These are phyloP conservation scores for Bradypodion pumilum DNA, from an alignment of 2,797 vertebrate genomes.

Conservation along the genomic window DNA sequence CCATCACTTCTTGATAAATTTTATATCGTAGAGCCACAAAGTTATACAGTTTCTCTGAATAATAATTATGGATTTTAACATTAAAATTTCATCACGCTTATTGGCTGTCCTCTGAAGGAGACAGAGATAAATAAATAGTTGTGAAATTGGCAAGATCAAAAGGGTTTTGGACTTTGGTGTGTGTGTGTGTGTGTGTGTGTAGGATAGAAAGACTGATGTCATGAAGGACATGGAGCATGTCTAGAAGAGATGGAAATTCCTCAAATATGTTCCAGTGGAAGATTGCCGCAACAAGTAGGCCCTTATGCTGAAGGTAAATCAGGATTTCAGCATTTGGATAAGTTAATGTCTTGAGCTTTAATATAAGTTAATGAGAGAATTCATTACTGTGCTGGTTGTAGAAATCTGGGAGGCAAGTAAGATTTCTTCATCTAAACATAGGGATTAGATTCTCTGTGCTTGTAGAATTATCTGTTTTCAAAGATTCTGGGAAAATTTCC, in stretches of 20 bases:
- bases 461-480: too few species aligned
- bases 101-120: background rate
- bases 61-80: conserved; percentile 3
- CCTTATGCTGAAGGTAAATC: background rate
- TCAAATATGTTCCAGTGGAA: background rate
- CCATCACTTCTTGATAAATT: conserved; percentile 8
- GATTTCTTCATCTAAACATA: too few species aligned
- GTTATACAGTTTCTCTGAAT: conserved; percentile 15
- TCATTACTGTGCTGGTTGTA: too few species aligned
- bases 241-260: background rate
- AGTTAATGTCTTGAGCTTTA: too few species aligned
- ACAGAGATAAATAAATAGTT: background rate
- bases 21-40: background rate
- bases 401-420: too few species aligned
- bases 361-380: too few species aligned
- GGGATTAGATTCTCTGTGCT: too few species aligned
- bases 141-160: background rate
- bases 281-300: background rate
- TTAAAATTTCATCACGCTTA: background rate
- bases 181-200: too few species aligned
- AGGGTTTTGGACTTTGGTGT: too few species aligned
- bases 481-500: too few species aligned
- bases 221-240: background rate
- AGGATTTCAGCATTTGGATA: background rate
- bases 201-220: background rate